Percentiles rank a stretch among this genome's conserved stretches.
These are phyloP conservation scores for Nomada flava DNA, from an alignment of 2,888 invertebrate species.

Conservation along the genomic window DNA sequence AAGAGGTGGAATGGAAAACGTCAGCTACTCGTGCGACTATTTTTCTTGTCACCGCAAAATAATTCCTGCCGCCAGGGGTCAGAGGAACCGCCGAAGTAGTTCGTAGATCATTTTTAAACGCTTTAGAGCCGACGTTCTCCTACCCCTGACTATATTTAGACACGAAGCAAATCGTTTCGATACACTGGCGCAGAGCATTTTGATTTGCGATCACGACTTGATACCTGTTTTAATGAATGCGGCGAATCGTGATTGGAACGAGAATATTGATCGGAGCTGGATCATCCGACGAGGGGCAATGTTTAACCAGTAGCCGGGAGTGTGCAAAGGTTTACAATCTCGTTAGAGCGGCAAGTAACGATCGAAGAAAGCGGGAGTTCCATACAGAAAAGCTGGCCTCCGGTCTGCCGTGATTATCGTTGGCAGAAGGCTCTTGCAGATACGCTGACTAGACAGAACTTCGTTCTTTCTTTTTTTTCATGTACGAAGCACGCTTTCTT, in stretches of 20 bases:
- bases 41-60: slow-evolving; percentile 21
- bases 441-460: not conserved
- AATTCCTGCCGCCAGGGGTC: no score
- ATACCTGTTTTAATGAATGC: slow-evolving; percentile 11
- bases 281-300: slow-evolving; percentile 7
- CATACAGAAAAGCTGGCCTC: not conserved
- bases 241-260: slow-evolving; percentile 18
- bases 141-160: no score
- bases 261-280: slow-evolving; percentile 6
- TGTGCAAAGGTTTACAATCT: not conserved
- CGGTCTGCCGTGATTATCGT: not conserved
- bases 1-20: slow-evolving; percentile 37
- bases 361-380: not conserved
- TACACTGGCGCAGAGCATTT: not conserved
- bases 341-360: not conserved
- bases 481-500: no score
- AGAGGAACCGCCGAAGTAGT: no score
- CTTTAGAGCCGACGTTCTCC: not conserved
- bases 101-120: no score
- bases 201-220: slow-evolving; percentile 8
- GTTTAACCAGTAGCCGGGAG: not conserved
- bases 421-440: not conserved
- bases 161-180: not conserved
- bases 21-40: slow-evolving; percentile 17
- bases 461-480: not conserved